Evolutionary conservation across 1,140 invertebrate species (phyloP).

Genomic region (Bombus picipes): DNA sequence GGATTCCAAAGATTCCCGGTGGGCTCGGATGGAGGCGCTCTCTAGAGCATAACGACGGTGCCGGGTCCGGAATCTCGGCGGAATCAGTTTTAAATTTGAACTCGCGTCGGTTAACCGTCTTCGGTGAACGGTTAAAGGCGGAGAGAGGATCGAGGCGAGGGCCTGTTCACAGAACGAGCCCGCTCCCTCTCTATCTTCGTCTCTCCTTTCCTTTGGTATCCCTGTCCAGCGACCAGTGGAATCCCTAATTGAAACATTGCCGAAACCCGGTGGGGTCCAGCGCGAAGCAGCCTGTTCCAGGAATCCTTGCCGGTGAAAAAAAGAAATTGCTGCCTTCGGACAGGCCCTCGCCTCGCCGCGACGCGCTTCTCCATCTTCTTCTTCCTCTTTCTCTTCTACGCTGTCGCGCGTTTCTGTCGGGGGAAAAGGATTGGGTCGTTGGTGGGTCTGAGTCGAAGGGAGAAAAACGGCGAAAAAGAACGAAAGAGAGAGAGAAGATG

Average conservation of each 20-base stretch:
- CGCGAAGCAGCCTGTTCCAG: constrained; percentile 66
- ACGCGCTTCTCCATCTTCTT: not conserved
- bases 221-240: constrained; percentile 16
- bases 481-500: constrained; percentile 57
- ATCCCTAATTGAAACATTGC: constrained; percentile 71
- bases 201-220: not conserved
- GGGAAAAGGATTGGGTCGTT: constrained; percentile 59
- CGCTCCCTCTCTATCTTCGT: not conserved
- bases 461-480: constrained; percentile 57
- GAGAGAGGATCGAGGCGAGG: constrained; percentile 31
- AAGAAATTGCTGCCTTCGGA: constrained; percentile 52
- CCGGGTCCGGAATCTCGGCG: constrained; percentile 33
- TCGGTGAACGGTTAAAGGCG: constrained; percentile 49
- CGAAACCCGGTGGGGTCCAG: constrained; percentile 62
- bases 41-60: constrained; percentile 35
- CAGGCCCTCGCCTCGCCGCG: constrained; percentile 5
- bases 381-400: constrained; percentile 19
- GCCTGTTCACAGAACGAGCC: constrained; percentile 54
- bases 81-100: constrained; percentile 53
- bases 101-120: constrained; percentile 48
- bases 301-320: constrained; percentile 62
- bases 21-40: constrained; percentile 24
- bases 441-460: constrained; percentile 60
- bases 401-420: constrained; percentile 27
- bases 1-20: constrained; percentile 26